Base-by-base conservation (phyloP, 1,140 invertebrate genomes). In the Sweltsa coloradensis region DNA sequence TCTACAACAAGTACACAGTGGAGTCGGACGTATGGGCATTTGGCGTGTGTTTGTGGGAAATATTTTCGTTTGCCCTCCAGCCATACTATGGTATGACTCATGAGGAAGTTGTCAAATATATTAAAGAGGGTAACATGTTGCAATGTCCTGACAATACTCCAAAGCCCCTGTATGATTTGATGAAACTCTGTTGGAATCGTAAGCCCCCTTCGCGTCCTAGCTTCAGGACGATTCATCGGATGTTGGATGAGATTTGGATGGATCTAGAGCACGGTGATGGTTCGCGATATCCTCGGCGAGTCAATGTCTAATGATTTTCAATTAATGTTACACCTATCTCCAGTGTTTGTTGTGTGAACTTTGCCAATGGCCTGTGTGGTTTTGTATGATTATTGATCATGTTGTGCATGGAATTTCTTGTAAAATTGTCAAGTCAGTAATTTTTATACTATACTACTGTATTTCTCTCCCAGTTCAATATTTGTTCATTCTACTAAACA, bases 11-110 rank as follows among this genome's bases (percentile, higher is more conserved):
- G 61, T 94, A 93, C 62, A 93, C 89, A 3, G 73, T 91, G 40
- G 89, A 93, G 61, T 88, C 88, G 14, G 90, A 95, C 68, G 85
- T 94, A 3, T 95, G 90, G 90, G 88, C 89, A 19, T 94, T 87
- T 70, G 90, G 88, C 13, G 86, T 95, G 2, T 89, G 87, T 59
- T 65, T 94, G 2, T 95, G 90, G 90, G 90, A 95, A 68, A 89
- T 93, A 57, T 94, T 93, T 66, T 88, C 88, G 13, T 94, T 90
- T 67, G 89, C 89, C 16, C 67, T 93, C 47, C 89, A 94, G 63
- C 90, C 90, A 9, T 95, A 95, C 60, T 94, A 90, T 64, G 89
- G 90, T 1, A 87, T 93, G 79, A 91, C 89, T 3, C 89, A 95
- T 62, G 90, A 93, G 64, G 89, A 95, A 69, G 90, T 94, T 22